Evolutionary conservation across 2,113 vertebrate genomes (phyloP), one percentile per base, ranked within the genome.

Genomic region (Danio rerio): DNA sequence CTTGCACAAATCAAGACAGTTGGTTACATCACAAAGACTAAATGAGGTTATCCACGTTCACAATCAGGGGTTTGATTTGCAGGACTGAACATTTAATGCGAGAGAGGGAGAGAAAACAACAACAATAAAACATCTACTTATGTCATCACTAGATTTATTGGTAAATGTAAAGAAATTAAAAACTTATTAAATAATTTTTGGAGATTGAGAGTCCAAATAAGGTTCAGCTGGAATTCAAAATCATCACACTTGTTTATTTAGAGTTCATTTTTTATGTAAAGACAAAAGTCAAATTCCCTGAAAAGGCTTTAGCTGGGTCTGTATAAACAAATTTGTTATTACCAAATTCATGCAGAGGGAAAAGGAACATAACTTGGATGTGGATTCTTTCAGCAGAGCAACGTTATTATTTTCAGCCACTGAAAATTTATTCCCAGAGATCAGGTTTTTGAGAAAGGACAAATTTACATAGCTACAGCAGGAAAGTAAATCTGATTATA

Each of bases 391-490:
- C 91, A 90, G 69, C 88, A 92, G 91, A 92, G 90, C 89, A 92
- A 88, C 86, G 87, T 88, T 89, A 85, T 91, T 92, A 87, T 90
- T 88, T 85, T 79, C 20, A 63, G 81, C 56, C 40, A 4, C 63
- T 81, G 2, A 82, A 89, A 83, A 92, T 90, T 85, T 85, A 78
- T 85, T 84, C 76, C 84, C 73, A 72, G 82, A 86, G 89, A 88
- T 88, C 81, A 86, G 86, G 88, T 82, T 81, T 76, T 3, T n/a
- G 69, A 90, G 88, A 94, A 94, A 94, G 92, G 93, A 91, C 89
- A 92, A 80, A 94, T 94, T 93, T 93, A 87, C 93, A 94, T 94
- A 93, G 69, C 53, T 79, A 91, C 91, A 90, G 93, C 90, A 90
- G 84, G 89, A 85, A 88, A 87, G 88, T 87, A 92, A 93, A 93